phyloP scores from a whole-genome alignment of 2,797 vertebrate genomes.

The Loris lydekkerianus region DNA sequence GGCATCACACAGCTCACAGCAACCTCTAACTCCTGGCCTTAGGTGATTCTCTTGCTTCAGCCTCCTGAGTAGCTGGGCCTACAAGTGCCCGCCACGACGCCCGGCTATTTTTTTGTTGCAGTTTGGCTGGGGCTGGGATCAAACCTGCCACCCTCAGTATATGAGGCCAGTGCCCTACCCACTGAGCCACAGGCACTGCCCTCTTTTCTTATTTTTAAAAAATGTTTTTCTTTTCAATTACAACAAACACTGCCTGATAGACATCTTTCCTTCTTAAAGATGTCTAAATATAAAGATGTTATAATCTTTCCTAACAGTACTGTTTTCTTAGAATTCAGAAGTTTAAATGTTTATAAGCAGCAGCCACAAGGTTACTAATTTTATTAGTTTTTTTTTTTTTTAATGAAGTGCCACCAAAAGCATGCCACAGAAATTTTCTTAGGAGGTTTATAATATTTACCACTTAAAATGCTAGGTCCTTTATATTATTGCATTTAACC shows the following conservation, averaged over 20 bases:
- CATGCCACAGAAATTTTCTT: conserved; percentile 1
- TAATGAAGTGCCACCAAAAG: not conserved
- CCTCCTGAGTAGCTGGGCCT: too few species aligned
- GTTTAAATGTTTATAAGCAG: conserved; percentile 9
- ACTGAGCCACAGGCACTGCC: too few species aligned
- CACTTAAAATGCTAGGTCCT: not conserved
- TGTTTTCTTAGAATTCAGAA: not conserved
- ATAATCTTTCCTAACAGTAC: not conserved
- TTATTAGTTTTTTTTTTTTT: not conserved
- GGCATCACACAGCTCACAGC: too few species aligned
- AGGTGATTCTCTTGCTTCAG: too few species aligned
- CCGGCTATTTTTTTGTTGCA: too few species aligned
- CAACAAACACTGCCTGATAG: not conserved
- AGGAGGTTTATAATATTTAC: not conserved
- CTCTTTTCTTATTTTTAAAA: not conserved
- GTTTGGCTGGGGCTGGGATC: too few species aligned
- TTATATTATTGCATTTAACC: not conserved
- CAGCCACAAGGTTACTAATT: not conserved
- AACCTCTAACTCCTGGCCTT: too few species aligned
- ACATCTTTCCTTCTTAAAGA: not conserved
- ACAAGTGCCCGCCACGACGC: too few species aligned
- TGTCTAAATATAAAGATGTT: not conserved
- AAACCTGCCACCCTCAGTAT: too few species aligned
- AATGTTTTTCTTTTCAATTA: not conserved
- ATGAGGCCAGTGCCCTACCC: too few species aligned